Conservation (phyloP, 2,797 vertebrate genomes). For the Synaphobranchus kaupii region DNA sequence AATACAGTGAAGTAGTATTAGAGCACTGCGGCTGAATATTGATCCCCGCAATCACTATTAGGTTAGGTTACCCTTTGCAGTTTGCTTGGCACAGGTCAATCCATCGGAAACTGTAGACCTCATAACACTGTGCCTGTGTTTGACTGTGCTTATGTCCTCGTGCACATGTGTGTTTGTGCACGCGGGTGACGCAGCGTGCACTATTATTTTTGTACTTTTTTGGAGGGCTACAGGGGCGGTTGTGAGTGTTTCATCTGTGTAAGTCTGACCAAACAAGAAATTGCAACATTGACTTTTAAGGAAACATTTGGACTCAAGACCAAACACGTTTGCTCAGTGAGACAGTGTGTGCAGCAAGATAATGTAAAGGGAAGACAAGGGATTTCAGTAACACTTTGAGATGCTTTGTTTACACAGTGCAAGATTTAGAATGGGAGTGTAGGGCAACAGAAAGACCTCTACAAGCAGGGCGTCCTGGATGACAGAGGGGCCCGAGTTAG, state of each 20-base stretch:
- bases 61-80: background rate
- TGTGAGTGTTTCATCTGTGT: background rate
- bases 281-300: background rate
- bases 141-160: background rate
- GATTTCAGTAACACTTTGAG: background rate
- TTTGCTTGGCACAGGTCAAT: background rate
- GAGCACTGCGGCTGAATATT: background rate
- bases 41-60: background rate
- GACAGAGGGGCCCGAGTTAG: background rate
- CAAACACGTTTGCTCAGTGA: background rate
- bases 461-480: background rate
- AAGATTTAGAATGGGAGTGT: background rate
- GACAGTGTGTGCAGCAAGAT: background rate
- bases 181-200: background rate
- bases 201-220: background rate
- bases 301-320: background rate
- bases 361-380: constrained; percentile 2
- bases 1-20: background rate
- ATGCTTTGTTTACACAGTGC: background rate
- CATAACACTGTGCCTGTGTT: background rate
- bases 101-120: background rate
- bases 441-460: background rate
- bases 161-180: background rate
- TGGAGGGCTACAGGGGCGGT: background rate
- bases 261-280: background rate